phyloP scores from a whole-genome alignment of 2,888 invertebrate species.

The Drosophila hamatofila region DNA sequence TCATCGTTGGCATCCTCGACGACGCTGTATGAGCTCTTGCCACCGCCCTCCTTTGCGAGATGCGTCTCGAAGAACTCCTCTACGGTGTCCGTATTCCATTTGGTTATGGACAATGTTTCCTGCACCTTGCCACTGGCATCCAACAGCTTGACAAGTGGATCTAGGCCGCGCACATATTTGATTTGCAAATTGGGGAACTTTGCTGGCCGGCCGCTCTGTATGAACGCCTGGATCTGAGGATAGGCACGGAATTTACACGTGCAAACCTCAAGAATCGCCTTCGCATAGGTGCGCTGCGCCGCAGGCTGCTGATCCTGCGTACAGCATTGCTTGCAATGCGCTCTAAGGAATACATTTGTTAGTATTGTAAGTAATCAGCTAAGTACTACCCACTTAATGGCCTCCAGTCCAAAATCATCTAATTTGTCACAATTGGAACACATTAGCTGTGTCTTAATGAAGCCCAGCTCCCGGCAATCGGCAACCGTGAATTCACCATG shows the following conservation, averaged over 20 bases:
- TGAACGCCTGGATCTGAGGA: slow-evolving; percentile 99
- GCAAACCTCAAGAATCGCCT: slow-evolving; percentile 97
- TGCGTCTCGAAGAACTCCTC: slow-evolving; percentile 97
- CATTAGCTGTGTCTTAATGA: slow-evolving; percentile 92
- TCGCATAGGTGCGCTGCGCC: slow-evolving; percentile 92
- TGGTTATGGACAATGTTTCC: slow-evolving; percentile 97
- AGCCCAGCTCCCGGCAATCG: slow-evolving; percentile 94
- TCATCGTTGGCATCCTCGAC: slow-evolving; percentile 86
- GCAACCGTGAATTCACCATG: slow-evolving; percentile 89
- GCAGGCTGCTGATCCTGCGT: slow-evolving; percentile 90
- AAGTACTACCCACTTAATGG: slow-evolving; percentile 72
- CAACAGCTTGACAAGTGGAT: slow-evolving; percentile 96
- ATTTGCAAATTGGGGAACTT: slow-evolving; percentile 97
- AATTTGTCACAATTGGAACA: slow-evolving; percentile 96
- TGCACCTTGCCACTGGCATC: slow-evolving; percentile 93
- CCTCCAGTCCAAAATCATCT: slow-evolving; percentile 87
- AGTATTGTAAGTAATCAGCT: neutral
- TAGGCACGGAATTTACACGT: slow-evolving; percentile 99
- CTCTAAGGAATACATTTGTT: slow-evolving; percentile 75
- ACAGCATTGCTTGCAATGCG: slow-evolving; percentile 91
- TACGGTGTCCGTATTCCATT: slow-evolving; percentile 99
- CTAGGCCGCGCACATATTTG: slow-evolving; percentile 96
- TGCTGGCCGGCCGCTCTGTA: slow-evolving; percentile 95
- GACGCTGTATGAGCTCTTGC: slow-evolving; percentile 82
- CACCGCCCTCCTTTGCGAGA: slow-evolving; percentile 86